These are phyloP conservation scores for Monopis laevigella DNA, from an alignment of 2,888 invertebrate genomes.

Conservation along the genomic window DNA sequence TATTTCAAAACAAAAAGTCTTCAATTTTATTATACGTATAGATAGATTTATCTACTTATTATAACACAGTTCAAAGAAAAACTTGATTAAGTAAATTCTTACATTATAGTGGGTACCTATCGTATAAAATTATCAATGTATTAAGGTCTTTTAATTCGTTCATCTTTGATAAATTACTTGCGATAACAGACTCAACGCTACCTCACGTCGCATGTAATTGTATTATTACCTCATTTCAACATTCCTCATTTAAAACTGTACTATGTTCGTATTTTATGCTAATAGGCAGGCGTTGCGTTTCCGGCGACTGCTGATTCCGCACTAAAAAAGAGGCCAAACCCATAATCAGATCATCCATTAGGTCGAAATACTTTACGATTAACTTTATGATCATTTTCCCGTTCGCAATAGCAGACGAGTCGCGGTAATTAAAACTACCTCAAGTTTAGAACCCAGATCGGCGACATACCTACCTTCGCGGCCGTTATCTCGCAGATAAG, in stretches of 20 bases:
- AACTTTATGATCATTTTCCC: not conserved
- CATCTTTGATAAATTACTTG: not conserved
- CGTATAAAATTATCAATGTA: not conserved
- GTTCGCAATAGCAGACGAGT: too few species aligned
- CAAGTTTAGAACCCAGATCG: not conserved
- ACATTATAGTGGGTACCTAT: too few species aligned
- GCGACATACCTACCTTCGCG: not conserved
- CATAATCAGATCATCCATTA: not conserved
- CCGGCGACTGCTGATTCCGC: not conserved
- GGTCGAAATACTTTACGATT: not conserved
- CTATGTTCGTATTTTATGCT: slow-evolving; percentile 35
- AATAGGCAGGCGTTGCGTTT: slow-evolving; percentile 11
- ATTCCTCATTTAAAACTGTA: slow-evolving; percentile 29
- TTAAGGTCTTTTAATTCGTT: not conserved
- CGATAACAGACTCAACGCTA: too few species aligned
- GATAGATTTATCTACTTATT: too few species aligned
- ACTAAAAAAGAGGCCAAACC: not conserved
- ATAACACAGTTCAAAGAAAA: too few species aligned
- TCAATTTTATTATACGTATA: too few species aligned
- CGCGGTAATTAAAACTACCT: not conserved
- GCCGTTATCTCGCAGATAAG: slow-evolving; percentile 35
- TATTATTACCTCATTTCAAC: not conserved
- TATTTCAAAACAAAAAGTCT: too few species aligned
- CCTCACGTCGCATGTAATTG: too few species aligned
- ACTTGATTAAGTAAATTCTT: too few species aligned